Evolutionary conservation across 2,888 invertebrate genomes (phyloP).

Genomic region (Apodemia duryi): DNA sequence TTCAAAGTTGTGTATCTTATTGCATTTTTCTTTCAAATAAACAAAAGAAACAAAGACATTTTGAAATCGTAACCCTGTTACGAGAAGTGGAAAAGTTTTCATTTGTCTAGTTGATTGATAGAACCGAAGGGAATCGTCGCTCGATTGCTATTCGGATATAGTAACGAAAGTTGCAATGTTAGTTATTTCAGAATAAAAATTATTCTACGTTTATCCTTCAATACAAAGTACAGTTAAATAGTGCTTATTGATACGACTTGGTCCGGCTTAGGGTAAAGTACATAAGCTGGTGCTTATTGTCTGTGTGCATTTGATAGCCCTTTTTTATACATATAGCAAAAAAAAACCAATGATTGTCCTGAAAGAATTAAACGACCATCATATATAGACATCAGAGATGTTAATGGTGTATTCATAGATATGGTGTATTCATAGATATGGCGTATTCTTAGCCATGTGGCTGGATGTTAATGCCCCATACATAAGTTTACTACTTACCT

Average conservation of each 20-base stretch:
- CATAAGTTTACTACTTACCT: no score
- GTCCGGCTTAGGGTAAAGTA: not conserved
- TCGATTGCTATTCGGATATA: slow-evolving; percentile 1
- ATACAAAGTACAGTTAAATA: not conserved
- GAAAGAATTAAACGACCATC: no score
- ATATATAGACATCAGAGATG: no score
- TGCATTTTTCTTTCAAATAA: not conserved
- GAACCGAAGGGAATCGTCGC: slow-evolving; percentile 2
- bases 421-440: no score
- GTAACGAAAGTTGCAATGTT: not conserved
- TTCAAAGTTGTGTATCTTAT: not conserved
- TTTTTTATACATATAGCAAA: no score
- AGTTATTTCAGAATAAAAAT: not conserved
- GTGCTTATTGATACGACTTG: no score
- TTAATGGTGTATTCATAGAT: no score
- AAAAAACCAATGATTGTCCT: no score
- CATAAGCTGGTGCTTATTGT: not conserved
- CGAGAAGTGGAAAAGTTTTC: not conserved
- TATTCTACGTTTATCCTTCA: not conserved
- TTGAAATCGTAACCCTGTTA: slow-evolving; percentile 6
- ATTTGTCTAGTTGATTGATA: not conserved
- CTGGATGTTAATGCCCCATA: no score
- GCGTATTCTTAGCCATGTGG: no score
- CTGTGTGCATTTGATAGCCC: no score
- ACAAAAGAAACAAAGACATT: not conserved